Percentiles rank a stretch among this genome's conserved stretches.
These are phyloP conservation scores for Chiloscyllium punctatum DNA, from an alignment of 2,797 vertebrate genomes.

Conservation along the genomic window DNA sequence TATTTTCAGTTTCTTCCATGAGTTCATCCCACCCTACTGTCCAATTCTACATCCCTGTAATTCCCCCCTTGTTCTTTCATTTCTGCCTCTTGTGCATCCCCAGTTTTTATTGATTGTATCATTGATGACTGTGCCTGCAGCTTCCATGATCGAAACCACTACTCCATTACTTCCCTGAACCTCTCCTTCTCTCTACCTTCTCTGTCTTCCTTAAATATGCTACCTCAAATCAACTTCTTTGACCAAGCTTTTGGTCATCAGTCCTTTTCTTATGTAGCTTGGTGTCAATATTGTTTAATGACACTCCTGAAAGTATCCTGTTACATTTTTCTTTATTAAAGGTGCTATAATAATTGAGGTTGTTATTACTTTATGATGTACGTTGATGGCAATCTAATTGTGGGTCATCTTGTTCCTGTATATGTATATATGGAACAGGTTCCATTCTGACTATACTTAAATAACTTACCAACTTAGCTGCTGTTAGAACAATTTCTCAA, in stretches of 20 bases:
- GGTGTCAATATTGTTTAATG: neutral
- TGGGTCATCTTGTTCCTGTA: neutral
- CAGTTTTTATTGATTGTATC: neutral
- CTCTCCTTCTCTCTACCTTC: neutral
- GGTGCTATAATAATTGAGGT: neutral
- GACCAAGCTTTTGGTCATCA: neutral
- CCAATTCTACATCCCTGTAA: neutral
- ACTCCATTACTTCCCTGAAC: neutral
- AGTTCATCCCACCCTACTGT: neutral
- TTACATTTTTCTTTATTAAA: neutral
- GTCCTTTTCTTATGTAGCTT: neutral
- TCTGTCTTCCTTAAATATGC: neutral
- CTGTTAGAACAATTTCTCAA: neutral
- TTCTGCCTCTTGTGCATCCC: neutral
- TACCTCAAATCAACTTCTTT: neutral
- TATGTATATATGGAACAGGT: neutral
- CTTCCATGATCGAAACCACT: neutral
- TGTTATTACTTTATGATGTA: neutral
- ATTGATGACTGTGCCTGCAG: neutral
- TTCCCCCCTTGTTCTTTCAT: neutral
- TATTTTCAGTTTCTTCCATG: neutral
- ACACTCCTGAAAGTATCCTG: neutral
- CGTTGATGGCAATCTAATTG: neutral
- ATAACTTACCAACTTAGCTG: neutral
- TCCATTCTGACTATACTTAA: neutral